Conservation (phyloP, 2,888 invertebrate genomes). For the Tetheella fluctuosa region DNA sequence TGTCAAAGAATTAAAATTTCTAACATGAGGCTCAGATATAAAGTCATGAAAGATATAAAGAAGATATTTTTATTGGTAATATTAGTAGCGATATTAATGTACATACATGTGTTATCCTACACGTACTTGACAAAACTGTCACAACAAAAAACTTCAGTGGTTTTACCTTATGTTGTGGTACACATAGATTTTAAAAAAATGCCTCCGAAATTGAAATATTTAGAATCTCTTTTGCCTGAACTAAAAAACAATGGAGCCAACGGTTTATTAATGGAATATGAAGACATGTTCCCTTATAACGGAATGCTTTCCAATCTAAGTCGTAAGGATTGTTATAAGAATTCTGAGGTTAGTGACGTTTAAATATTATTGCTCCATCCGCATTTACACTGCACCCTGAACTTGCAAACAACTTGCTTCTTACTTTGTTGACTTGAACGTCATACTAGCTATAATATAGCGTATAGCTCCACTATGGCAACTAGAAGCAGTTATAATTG, state of each 20-base stretch:
- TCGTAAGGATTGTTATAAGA: conserved; percentile 86
- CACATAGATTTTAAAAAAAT: conserved; percentile 95
- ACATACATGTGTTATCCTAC: conserved; percentile 20
- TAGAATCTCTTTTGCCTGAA: conserved; percentile 85
- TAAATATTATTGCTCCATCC: neutral
- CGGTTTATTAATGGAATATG: conserved; percentile 92
- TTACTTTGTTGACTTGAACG: too few species aligned
- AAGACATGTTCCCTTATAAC: conserved; percentile 93
- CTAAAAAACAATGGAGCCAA: conserved; percentile 88
- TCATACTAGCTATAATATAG: too few species aligned
- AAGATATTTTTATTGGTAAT: conserved; percentile 18
- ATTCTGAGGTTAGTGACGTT: conserved; percentile 53
- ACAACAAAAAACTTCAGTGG: conserved; percentile 20
- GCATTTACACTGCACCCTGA: too few species aligned
- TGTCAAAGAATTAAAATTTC: neutral
- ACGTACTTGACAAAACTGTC: neutral
- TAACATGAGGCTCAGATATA: neutral
- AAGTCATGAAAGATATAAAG: conserved; percentile 17
- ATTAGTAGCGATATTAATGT: conserved; percentile 17
- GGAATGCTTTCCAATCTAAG: conserved; percentile 84
- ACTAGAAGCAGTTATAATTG: too few species aligned
- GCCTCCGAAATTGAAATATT: conserved; percentile 87
- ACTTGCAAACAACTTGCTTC: too few species aligned
- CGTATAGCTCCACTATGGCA: too few species aligned
- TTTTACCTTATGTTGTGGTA: conserved; percentile 85